These are phyloP conservation scores for Mus musculus DNA, from an alignment of 2,113 vertebrate species.

Conservation along the genomic window DNA sequence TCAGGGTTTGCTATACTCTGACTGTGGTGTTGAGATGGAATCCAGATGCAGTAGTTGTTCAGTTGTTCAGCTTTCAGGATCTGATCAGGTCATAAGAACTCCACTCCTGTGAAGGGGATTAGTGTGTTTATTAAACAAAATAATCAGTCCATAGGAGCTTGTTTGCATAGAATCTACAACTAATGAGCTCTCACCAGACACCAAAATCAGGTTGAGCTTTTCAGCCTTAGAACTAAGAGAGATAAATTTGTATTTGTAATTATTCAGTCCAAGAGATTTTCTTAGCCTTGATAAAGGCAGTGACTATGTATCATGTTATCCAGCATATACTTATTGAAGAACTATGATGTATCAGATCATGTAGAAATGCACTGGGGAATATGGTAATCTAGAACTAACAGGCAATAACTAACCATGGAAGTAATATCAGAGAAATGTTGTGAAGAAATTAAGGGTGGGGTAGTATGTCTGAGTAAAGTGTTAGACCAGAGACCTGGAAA, in stretches of 20 bases:
- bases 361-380: neutral
- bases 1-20: neutral
- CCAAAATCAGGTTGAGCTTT: neutral
- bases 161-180: neutral
- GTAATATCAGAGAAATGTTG: neutral
- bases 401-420: neutral
- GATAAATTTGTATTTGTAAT: neutral
- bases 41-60: neutral
- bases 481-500: slow-evolving; percentile 14
- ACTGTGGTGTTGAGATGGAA: neutral
- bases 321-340: neutral
- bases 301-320: neutral
- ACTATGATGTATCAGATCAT: neutral
- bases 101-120: neutral
- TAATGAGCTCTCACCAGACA: neutral
- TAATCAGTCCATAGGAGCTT: neutral
- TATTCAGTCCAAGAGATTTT: neutral
- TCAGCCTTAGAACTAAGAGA: neutral
- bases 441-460: slow-evolving; percentile 10
- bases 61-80: neutral
- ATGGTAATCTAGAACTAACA: neutral
- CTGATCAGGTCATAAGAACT: neutral
- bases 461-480: neutral
- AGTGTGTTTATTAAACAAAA: neutral
- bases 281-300: neutral